Base-by-base conservation (phyloP, 2,888 invertebrate genomes). In the Oligia fasciuncula region DNA sequence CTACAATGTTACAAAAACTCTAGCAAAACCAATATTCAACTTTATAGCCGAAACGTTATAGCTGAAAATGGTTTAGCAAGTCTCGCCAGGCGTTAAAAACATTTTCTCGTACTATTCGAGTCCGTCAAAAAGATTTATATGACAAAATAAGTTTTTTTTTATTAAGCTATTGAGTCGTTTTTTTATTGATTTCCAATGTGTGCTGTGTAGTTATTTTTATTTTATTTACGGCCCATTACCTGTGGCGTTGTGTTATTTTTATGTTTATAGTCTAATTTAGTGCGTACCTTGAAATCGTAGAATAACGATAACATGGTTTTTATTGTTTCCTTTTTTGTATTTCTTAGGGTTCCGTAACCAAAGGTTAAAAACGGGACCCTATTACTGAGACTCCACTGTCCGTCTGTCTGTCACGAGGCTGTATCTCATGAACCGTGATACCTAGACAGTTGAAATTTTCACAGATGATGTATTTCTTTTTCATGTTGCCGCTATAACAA, bases 101-200 rank as follows among this genome's bases (percentile, higher is more conserved):
- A 86, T 88, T 91, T 88, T 86, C 80, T 85, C 76, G 76, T 82
- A 78, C 84, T 83, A 84, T 86, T 87, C 67, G 81, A 93, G 90
- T 91, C 90, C 91, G 91, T 93, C 92, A 91, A 91, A 91, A 92
- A 92, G 93, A 93, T 93, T 93, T 93, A 93, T 92, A 89, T 87
- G 92, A 91, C 92, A 92, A 92, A 92, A 91, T 93, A 91, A 92
- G 90, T 90, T 90, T 92, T 91, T 87, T 91, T 92, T 91, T 90
- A 91, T 89, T 85, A 87, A 77, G 81, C 86, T 79, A 84, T 85
- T 86, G 90, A 91, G 86, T 83, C 79, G 81, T 82, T 88, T 90
- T 85, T 90, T 91, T 91, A 91, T 91, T 89, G 90, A 91, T 90
- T 87, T 83, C 83, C 83, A 86, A 87, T 90, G 86, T 84, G 84